Conservation (phyloP, 2,113 vertebrate genomes). For the Mormoops blainvillei region DNA sequence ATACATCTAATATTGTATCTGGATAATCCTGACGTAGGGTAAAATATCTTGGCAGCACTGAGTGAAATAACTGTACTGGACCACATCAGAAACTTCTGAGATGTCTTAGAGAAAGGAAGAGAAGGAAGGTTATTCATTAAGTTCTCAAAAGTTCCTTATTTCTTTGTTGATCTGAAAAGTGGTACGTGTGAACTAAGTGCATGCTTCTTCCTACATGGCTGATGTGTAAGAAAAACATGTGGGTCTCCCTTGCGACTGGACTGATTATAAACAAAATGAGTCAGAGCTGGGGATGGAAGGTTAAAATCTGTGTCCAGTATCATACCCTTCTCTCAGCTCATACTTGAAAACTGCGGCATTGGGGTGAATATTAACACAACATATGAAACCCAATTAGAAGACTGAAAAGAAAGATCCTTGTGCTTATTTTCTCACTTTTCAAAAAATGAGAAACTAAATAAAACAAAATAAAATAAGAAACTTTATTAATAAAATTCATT, state of each 20-base stretch:
- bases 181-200: neutral
- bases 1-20: neutral
- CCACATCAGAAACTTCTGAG: neutral
- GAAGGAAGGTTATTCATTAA: neutral
- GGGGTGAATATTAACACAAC: neutral
- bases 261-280: neutral
- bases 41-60: neutral
- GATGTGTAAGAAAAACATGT: neutral
- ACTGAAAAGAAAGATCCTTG: neutral
- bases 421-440: neutral
- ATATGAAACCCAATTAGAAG: neutral
- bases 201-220: neutral
- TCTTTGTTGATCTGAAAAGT: slow-evolving; percentile 1
- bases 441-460: neutral
- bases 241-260: neutral
- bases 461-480: neutral
- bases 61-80: neutral
- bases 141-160: neutral
- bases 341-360: neutral
- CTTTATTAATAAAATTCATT: neutral
- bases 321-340: neutral
- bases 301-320: neutral
- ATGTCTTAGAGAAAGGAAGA: neutral
- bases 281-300: neutral
- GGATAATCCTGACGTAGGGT: fast-evolving